Evolutionary conservation across 35 echinoderm and acorn worm genomes (phyloP).

Genomic region (Ophioderma brevispina): DNA sequence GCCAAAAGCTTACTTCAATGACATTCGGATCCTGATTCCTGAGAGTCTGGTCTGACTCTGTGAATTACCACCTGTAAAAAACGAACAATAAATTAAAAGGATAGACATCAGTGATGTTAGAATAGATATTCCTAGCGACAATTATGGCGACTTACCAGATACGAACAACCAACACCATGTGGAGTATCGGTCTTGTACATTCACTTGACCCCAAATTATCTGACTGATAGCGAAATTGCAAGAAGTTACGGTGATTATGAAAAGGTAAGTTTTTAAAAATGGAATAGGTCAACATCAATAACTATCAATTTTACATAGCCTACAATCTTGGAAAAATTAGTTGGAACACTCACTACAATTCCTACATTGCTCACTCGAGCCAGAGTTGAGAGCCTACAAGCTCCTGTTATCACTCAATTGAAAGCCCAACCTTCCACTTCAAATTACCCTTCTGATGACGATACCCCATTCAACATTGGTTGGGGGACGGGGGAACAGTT

Average conservation of each 20-base stretch:
- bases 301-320: too few relatives aligned
- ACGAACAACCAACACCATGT: conserved; percentile 80
- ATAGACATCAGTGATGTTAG: conserved; percentile 90
- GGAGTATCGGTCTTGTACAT: conserved; percentile 73
- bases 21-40: conserved; percentile 87
- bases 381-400: too few relatives aligned
- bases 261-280: too few relatives aligned
- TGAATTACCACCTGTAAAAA: conserved; percentile 27
- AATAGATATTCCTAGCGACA: conserved; percentile 58
- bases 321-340: too few relatives aligned
- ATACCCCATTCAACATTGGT: too few relatives aligned
- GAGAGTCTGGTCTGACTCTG: conserved; percentile 51
- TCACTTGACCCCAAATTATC: conserved; percentile 76
- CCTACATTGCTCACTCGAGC: too few relatives aligned
- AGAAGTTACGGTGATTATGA: conserved; percentile 18
- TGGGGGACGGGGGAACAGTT: too few relatives aligned
- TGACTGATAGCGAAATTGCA: background rate
- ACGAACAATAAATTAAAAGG: conserved; percentile 75
- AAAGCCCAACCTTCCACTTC: too few relatives aligned
- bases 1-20: conserved; percentile 66
- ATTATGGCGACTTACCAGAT: conserved; percentile 60
- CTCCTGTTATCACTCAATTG: too few relatives aligned
- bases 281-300: too few relatives aligned
- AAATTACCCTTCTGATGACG: too few relatives aligned
- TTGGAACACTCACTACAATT: too few relatives aligned